phyloP scores from a whole-genome alignment of 2,113 vertebrate species.

The Arizona elegans region DNA sequence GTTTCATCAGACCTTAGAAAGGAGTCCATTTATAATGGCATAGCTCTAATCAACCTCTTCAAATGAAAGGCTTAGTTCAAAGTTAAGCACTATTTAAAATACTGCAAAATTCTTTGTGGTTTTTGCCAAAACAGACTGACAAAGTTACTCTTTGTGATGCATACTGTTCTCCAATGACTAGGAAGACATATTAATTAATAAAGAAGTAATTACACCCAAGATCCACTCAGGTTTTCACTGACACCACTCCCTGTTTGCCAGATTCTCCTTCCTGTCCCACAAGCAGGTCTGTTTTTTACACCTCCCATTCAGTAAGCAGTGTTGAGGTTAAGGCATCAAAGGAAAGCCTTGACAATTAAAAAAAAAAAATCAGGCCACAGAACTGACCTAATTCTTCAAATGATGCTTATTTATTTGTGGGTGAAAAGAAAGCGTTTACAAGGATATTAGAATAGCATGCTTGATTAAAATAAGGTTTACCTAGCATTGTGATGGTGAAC shows the following conservation, averaged over 20 bases:
- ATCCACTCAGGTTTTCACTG: background rate
- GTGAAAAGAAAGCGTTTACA: background rate
- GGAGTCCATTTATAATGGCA: background rate
- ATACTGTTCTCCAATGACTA: background rate
- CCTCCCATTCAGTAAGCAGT: background rate
- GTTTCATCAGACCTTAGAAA: background rate
- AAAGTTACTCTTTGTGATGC: background rate
- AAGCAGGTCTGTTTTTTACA: background rate
- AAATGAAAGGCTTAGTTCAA: background rate
- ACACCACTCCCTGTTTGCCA: background rate
- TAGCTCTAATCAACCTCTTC: background rate
- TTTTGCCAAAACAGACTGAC: background rate
- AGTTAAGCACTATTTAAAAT: background rate
- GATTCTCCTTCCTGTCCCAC: background rate
- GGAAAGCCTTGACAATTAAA: background rate
- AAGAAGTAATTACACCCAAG: background rate
- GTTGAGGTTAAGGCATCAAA: background rate
- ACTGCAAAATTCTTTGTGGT: background rate
- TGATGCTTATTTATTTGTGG: background rate
- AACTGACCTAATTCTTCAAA: background rate
- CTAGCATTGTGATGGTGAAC: too few species aligned
- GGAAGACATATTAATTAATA: background rate
- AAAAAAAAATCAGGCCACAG: background rate
- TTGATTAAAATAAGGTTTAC: background rate
- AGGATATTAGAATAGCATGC: background rate